phyloP scores from a whole-genome alignment of 1,140 invertebrate species.

The Apolygus lucorum region DNA sequence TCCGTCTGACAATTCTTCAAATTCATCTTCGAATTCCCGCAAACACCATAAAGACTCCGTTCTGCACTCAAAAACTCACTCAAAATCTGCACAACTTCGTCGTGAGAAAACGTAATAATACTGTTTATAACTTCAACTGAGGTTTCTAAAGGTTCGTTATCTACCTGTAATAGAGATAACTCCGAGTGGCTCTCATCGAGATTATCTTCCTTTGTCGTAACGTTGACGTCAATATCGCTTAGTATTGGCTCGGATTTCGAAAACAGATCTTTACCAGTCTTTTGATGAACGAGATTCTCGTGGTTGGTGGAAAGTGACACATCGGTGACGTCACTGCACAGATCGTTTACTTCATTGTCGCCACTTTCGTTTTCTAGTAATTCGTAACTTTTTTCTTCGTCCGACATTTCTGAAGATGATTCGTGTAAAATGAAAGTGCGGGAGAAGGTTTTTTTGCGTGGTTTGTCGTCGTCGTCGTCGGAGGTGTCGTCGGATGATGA shows the following conservation, averaged over 20 bases:
- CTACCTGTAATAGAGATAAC: conserved; percentile 13
- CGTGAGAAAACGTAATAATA: conserved; percentile 26
- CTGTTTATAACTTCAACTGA: conserved; percentile 18
- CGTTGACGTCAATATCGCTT: background rate
- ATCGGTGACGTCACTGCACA: conserved; percentile 14
- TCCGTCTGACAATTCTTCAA: conserved; percentile 27
- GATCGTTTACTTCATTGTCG: conserved; percentile 23
- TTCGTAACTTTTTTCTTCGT: background rate
- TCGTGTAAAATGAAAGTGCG: conserved; percentile 4
- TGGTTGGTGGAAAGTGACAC: background rate
- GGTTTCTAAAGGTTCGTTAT: conserved; percentile 22
- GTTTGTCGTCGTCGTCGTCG: background rate
- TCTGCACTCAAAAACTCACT: conserved; percentile 23
- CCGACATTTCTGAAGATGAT: background rate
- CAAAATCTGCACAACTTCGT: conserved; percentile 25
- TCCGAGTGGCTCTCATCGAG: background rate
- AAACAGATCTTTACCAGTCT: conserved; percentile 10
- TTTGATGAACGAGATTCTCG: conserved; percentile 3
- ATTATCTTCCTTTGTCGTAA: conserved; percentile 11
- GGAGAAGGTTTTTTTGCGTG: background rate
- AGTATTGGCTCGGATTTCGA: background rate
- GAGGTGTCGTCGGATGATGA: conserved; percentile 27
- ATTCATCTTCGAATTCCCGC: conserved; percentile 6
- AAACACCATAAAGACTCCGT: conserved; percentile 17
- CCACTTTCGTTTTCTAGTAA: background rate